phyloP scores from a whole-genome alignment of 2,888 invertebrate species.

The Pocota personata region DNA sequence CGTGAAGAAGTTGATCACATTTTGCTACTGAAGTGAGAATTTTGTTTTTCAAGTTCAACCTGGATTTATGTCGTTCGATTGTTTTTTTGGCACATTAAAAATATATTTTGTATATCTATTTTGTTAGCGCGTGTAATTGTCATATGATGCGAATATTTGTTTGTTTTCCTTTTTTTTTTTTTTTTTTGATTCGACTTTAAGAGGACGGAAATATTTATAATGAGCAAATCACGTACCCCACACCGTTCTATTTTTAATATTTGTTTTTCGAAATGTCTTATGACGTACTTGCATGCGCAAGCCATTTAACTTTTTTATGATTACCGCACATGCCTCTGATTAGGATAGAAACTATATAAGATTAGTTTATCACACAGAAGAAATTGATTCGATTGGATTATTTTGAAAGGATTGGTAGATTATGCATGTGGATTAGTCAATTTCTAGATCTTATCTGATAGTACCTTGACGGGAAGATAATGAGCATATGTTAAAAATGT shows the following conservation, averaged over 20 bases:
- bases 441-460: background rate
- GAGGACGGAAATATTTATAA: background rate
- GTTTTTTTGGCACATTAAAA: slow-evolving; percentile 5
- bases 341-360: background rate
- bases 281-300: background rate
- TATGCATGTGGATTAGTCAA: background rate
- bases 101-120: background rate
- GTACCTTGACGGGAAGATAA: background rate
- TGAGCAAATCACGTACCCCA: background rate
- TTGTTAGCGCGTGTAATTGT: slow-evolving; percentile 22
- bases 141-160: slow-evolving; percentile 7
- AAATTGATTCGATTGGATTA: background rate
- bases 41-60: background rate
- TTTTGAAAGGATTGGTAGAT: background rate
- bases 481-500: background rate
- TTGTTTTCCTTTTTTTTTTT: slow-evolving; percentile 4
- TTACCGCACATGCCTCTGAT: background rate
- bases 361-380: slow-evolving; percentile 1
- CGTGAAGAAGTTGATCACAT: background rate
- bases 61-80: background rate
- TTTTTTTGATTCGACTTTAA: background rate
- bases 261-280: background rate
- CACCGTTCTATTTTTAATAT: slow-evolving; percentile 19
- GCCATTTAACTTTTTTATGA: background rate
- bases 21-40: background rate